A percentile compares a stretch with the other conserved stretches of the same genome.
Conservation (phyloP, 2,797 vertebrate species). For the Capromys pilorides region DNA sequence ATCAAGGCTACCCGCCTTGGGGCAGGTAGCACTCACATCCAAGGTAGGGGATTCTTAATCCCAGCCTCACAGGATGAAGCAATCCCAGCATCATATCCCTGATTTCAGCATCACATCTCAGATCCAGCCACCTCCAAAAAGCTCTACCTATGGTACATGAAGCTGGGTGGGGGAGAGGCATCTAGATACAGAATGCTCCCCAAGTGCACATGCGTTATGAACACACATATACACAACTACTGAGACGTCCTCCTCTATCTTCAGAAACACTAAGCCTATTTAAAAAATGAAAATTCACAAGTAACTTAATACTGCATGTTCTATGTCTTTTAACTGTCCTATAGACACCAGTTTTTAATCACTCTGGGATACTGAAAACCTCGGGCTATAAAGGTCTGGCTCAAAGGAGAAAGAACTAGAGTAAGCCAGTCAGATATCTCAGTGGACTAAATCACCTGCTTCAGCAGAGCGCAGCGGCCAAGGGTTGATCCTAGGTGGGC, state of each 20-base stretch:
- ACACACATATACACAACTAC: neutral
- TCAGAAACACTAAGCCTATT: neutral
- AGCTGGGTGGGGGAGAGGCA: neutral
- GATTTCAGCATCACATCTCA: neutral
- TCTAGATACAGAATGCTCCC: neutral
- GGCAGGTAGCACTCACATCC: neutral
- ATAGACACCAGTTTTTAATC: neutral
- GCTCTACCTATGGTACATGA: neutral
- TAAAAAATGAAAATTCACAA: conserved; percentile 8
- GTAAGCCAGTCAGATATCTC: too few relatives aligned
- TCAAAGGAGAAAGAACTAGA: neutral
- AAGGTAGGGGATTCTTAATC: neutral
- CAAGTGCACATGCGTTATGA: neutral
- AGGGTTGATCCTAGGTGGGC: too few relatives aligned
- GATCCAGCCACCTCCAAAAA: neutral
- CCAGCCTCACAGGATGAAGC: neutral
- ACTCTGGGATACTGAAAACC: neutral
- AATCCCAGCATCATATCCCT: neutral
- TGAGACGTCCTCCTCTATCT: neutral
- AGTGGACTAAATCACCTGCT: too few relatives aligned
- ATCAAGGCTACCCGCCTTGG: neutral
- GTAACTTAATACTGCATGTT: neutral
- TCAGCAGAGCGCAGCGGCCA: too few relatives aligned
- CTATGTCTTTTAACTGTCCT: neutral
- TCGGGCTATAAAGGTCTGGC: neutral